These are phyloP conservation scores for Coecobrya sp. DNA, from an alignment of 2,888 invertebrate genomes.

Conservation along the genomic window DNA sequence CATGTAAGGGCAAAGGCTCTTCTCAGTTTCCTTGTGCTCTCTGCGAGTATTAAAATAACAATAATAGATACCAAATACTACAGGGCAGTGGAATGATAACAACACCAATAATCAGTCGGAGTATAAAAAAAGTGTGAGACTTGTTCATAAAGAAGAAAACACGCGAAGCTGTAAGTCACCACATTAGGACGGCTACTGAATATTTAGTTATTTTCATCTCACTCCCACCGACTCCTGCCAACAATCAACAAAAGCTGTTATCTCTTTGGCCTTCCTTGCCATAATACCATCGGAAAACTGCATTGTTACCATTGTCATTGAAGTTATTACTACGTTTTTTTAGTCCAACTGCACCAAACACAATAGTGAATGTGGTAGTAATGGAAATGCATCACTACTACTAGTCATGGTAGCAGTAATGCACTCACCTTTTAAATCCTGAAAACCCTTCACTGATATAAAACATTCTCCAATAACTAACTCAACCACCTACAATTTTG, in stretches of 20 bases:
- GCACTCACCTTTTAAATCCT: not conserved
- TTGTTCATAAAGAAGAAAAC: not conserved
- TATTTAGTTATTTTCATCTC: not conserved
- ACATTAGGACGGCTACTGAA: not conserved
- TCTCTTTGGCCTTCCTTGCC: not conserved
- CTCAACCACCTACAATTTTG: conserved; percentile 69
- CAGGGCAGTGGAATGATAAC: conserved; percentile 15
- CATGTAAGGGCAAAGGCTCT: conserved; percentile 63
- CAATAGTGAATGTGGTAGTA: not conserved
- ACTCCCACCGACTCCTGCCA: no score
- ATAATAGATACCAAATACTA: conserved; percentile 32
- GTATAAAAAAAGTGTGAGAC: not conserved
- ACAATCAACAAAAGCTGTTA: not conserved
- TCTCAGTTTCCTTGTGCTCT: not conserved
- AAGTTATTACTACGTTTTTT: not conserved
- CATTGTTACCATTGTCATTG: not conserved
- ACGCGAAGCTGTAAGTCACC: not conserved
- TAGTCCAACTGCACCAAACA: not conserved
- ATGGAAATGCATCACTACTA: not conserved
- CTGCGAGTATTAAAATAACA: conserved; percentile 14
- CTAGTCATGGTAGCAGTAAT: not conserved
- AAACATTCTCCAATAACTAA: conserved; percentile 27
- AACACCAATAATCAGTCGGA: not conserved
- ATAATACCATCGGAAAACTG: not conserved
- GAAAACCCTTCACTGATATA: not conserved